Conservation (phyloP, 2,888 invertebrate species). For the Dioctria linearis region DNA sequence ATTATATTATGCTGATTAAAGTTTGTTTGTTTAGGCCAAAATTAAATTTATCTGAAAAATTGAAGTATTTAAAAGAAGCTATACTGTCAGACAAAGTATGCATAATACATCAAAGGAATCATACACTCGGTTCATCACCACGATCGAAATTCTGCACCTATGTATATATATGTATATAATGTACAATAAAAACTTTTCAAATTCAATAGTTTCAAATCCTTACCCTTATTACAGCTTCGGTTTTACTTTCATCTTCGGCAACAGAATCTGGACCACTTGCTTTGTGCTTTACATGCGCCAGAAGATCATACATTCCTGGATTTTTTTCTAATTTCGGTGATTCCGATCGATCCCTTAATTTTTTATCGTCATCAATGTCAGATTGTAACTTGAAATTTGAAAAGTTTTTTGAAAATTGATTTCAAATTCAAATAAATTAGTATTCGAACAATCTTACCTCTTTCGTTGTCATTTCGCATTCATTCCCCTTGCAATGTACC, state of each 20-base stretch:
- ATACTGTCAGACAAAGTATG: too few relatives aligned
- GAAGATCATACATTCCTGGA: constrained; percentile 37
- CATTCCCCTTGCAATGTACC: too few relatives aligned
- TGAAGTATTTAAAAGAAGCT: too few relatives aligned
- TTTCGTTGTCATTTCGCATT: too few relatives aligned
- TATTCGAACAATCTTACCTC: not conserved
- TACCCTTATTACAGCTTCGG: constrained; percentile 26
- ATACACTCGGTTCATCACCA: constrained; percentile 15
- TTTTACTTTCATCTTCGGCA: constrained; percentile 15
- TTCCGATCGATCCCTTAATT: not conserved
- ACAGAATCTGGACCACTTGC: not conserved
- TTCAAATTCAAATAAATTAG: too few relatives aligned
- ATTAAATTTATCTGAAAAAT: too few relatives aligned
- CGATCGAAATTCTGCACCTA: constrained; percentile 42
- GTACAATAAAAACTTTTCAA: not conserved
- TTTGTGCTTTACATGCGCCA: constrained; percentile 21
- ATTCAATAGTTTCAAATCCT: not conserved
- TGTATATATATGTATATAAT: not conserved
- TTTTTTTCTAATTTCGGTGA: constrained; percentile 25
- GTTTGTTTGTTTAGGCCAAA: too few relatives aligned
- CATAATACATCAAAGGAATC: not conserved
- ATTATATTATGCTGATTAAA: too few relatives aligned
- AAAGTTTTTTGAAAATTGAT: too few relatives aligned
- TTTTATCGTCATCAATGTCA: not conserved
- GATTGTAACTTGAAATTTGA: not conserved